Percentiles rank a stretch among this genome's conserved stretches.
These are phyloP conservation scores for Kuschelorhynchus macadamiae DNA, from an alignment of 2,888 invertebrate species.

Conservation along the genomic window DNA sequence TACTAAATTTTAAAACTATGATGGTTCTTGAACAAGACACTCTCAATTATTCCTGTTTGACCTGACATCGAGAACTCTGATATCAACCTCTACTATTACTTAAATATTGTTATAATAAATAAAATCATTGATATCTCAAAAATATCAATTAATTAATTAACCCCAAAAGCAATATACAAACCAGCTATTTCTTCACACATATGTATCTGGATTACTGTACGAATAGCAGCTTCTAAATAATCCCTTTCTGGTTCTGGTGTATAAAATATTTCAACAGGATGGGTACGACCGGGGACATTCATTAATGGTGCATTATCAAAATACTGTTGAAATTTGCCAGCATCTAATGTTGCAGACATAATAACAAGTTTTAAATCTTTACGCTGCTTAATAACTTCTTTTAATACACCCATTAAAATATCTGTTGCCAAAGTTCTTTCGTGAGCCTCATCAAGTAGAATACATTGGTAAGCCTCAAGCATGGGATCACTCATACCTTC, in stretches of 20 bases:
- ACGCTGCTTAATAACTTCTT: constrained; percentile 96
- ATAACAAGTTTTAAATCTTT: constrained; percentile 96
- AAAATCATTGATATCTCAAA: too few relatives aligned
- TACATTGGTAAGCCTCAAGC: constrained; percentile 95
- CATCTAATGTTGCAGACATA: constrained; percentile 99
- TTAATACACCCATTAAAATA: constrained; percentile 98
- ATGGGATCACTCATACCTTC: constrained; percentile 99
- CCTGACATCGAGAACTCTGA: too few relatives aligned
- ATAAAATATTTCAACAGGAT: constrained; percentile 98
- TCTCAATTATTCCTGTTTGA: too few relatives aligned
- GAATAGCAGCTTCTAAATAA: constrained; percentile 97
- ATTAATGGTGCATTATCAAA: constrained; percentile 98
- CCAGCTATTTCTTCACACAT: constrained; percentile 95
- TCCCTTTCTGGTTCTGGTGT: constrained; percentile 98
- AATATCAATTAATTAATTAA: too few relatives aligned
- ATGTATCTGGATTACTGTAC: constrained; percentile 96
- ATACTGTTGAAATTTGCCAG: constrained; percentile 99
- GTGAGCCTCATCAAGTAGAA: constrained; percentile 98
- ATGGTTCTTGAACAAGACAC: too few relatives aligned
- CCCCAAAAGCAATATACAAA: constrained; percentile 72
- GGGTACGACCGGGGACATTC: constrained; percentile 97
- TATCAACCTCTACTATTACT: too few relatives aligned
- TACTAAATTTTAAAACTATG: too few relatives aligned
- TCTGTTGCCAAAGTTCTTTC: constrained; percentile 99
- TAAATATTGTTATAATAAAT: too few relatives aligned